These are phyloP conservation scores for Eremophila alpestris DNA, from an alignment of 2,797 vertebrate species.

Conservation along the genomic window DNA sequence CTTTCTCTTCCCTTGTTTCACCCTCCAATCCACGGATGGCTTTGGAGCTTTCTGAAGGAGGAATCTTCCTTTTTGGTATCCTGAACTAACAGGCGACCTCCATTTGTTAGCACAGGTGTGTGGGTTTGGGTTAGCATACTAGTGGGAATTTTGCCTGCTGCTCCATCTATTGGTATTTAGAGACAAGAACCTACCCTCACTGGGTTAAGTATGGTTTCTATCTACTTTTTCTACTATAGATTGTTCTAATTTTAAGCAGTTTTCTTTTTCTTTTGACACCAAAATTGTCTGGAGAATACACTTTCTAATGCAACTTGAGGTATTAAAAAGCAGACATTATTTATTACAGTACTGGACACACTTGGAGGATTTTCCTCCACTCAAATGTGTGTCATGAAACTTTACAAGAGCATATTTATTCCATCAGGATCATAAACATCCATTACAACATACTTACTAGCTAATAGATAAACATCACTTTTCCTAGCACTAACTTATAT, in stretches of 20 bases:
- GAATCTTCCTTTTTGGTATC: background rate
- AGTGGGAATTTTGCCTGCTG: background rate
- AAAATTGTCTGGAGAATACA: background rate
- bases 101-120: background rate
- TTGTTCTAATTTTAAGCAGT: background rate
- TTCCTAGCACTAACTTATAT: background rate
- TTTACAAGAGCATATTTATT: background rate
- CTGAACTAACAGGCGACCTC: background rate
- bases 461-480: background rate
- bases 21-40: background rate
- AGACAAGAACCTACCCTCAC: background rate
- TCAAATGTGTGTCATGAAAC: background rate
- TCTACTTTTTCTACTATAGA: background rate
- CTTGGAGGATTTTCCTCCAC: background rate
- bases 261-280: background rate
- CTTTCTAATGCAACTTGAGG: background rate
- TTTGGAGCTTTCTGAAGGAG: background rate
- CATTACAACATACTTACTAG: background rate
- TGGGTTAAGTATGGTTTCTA: background rate
- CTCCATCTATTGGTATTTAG: background rate
- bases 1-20: background rate
- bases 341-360: accelerated
- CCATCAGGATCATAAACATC: background rate
- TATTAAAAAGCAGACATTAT: background rate
- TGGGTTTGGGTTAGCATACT: background rate